Conservation (phyloP, 2,797 vertebrate species). For the Echiichthys vipera region DNA sequence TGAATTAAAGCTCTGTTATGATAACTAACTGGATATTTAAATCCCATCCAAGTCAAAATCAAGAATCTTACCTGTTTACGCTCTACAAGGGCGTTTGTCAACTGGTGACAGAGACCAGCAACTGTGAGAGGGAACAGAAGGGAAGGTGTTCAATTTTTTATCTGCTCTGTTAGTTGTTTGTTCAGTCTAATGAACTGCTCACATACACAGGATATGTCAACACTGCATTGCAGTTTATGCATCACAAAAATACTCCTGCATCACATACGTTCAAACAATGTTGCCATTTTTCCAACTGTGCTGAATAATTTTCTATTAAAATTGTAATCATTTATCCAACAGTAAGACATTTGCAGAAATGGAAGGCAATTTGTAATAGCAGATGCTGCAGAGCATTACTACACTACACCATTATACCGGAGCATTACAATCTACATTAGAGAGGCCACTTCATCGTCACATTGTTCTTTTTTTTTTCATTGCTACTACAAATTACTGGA, state of each 20-base stretch:
- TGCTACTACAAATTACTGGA: background rate
- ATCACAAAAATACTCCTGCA: background rate
- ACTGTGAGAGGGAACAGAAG: conserved; percentile 81
- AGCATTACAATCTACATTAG: background rate
- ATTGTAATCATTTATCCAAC: background rate
- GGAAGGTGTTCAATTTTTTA: background rate
- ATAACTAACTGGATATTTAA: background rate
- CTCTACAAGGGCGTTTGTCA: conserved; percentile 98
- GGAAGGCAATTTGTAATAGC: background rate
- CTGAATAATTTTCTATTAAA: too few relatives aligned
- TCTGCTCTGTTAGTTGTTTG: background rate
- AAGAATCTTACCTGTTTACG: conserved; percentile 93
- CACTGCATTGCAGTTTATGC: background rate
- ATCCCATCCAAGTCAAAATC: background rate
- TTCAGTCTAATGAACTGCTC: background rate
- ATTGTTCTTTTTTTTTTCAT: background rate
- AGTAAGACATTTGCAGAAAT: background rate
- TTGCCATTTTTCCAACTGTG: background rate
- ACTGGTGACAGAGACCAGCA: conserved; percentile 99
- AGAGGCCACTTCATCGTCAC: background rate
- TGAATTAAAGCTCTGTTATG: background rate
- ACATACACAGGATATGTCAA: background rate
- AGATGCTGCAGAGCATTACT: background rate
- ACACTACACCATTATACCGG: background rate
- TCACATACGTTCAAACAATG: background rate